Conservation (phyloP, 2,888 invertebrate species). For the Drosophila cracens region DNA sequence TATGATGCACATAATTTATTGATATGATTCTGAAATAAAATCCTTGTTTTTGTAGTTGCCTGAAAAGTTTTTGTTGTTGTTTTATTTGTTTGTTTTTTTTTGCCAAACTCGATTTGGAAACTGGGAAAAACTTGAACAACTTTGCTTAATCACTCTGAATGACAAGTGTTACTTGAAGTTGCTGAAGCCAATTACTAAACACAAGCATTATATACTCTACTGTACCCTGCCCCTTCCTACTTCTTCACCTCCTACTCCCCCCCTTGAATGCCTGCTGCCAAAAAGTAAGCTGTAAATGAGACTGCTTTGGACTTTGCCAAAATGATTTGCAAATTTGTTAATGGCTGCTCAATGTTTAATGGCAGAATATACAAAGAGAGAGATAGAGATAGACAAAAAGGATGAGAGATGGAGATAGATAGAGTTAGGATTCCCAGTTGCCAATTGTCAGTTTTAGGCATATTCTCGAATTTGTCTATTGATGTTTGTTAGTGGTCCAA, state of each 20-base stretch:
- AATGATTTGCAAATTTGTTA: conserved; percentile 70
- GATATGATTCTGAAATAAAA: background rate
- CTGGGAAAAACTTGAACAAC: conserved; percentile 4
- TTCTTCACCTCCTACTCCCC: no score
- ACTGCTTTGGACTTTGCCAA: conserved; percentile 28
- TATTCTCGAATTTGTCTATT: conserved; percentile 20
- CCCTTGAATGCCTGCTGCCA: background rate
- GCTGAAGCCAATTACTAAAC: conserved; percentile 44
- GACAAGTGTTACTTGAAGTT: conserved; percentile 49
- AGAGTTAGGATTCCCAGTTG: conserved; percentile 31
- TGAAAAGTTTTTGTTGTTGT: background rate
- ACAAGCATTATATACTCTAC: conserved; percentile 12
- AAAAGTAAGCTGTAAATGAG: conserved; percentile 23
- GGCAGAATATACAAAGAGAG: conserved; percentile 25
- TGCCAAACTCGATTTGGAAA: background rate
- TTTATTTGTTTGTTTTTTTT: background rate
- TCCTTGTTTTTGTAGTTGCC: background rate
- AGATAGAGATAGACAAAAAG: background rate
- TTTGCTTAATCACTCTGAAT: conserved; percentile 45
- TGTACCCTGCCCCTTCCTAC: background rate
- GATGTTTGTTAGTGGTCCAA: conserved; percentile 1
- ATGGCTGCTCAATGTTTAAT: conserved; percentile 68
- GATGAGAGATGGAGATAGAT: background rate
- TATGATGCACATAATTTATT: background rate
- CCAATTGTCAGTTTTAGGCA: conserved; percentile 34